Evolutionary conservation across 2,797 vertebrate genomes (phyloP).

Genomic region (Siniperca undulata): DNA sequence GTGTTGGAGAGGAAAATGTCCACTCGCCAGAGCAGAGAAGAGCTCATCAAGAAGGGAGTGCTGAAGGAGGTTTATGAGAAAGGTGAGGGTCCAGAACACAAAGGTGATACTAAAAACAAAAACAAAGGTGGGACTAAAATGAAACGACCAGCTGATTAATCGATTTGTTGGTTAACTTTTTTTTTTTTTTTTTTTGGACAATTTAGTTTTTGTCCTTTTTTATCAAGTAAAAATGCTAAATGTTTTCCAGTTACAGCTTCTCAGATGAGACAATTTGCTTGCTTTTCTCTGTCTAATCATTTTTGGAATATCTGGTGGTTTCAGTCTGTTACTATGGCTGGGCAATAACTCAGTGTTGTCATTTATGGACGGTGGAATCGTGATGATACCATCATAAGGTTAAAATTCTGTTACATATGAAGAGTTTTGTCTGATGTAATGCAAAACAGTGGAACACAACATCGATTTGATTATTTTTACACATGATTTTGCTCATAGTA

Average conservation of each 20-base stretch:
- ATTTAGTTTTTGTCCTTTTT: too few species aligned
- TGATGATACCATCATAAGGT: neutral
- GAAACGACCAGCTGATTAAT: too few species aligned
- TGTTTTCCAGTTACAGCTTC: neutral
- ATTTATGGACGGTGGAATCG: neutral
- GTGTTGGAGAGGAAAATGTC: conserved; percentile 99
- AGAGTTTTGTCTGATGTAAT: neutral
- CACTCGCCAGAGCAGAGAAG: conserved; percentile 96
- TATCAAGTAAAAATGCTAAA: too few species aligned
- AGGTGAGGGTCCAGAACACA: conserved; percentile 82
- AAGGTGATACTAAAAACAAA: too few species aligned
- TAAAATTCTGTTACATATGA: neutral
- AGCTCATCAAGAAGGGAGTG: conserved; percentile 97
- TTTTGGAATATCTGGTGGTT: neutral
- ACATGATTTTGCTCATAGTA: neutral
- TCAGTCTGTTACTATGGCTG: too few species aligned
- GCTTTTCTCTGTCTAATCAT: too few species aligned
- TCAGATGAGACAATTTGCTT: neutral
- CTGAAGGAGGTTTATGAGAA: conserved; percentile 97
- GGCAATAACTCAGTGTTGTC: neutral
- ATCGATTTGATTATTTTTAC: neutral
- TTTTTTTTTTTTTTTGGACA: too few species aligned
- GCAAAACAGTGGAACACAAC: neutral
- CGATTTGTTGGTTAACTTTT: too few species aligned
- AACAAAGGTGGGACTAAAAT: neutral